Conservation (phyloP, 2,888 invertebrate genomes). For the Latheticus oryzae region DNA sequence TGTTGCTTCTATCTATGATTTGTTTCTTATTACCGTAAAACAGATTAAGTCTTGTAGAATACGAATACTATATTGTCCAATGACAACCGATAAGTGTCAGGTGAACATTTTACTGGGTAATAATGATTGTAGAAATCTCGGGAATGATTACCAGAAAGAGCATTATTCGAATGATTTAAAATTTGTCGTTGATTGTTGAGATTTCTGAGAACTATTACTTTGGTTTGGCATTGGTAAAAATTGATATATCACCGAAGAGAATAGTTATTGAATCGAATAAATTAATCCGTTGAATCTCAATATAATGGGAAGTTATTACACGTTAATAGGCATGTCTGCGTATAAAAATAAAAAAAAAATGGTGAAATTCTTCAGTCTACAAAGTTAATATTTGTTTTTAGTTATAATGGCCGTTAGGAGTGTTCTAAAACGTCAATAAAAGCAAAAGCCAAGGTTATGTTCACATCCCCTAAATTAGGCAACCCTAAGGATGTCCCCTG, state of each 20-base stretch:
- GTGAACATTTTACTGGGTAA: constrained; percentile 24
- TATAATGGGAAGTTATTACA: constrained; percentile 26
- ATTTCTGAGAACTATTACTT: constrained; percentile 31
- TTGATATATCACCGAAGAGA: constrained; percentile 31
- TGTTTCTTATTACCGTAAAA: too few species aligned
- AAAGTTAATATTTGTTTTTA: constrained; percentile 43
- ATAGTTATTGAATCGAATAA: constrained; percentile 21
- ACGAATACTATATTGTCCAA: constrained; percentile 29
- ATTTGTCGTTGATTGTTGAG: constrained; percentile 33
- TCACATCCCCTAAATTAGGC: constrained; percentile 37
- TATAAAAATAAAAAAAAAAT: constrained; percentile 27
- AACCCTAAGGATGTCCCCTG: constrained; percentile 36
- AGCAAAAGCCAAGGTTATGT: constrained; percentile 30
- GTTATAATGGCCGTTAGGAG: constrained; percentile 36
- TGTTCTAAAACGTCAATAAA: constrained; percentile 40
- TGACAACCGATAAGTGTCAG: constrained; percentile 29
- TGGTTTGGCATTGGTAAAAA: constrained; percentile 20
- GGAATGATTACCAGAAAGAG: constrained; percentile 23
- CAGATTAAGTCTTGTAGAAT: constrained; percentile 26
- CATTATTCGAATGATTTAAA: constrained; percentile 19
- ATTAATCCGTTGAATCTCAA: constrained; percentile 25
- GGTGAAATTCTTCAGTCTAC: constrained; percentile 36
- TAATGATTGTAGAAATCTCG: constrained; percentile 12
- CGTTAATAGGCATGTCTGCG: constrained; percentile 17
- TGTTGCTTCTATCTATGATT: too few species aligned